Evolutionary conservation across 2,113 vertebrate species (phyloP).

Genomic region (Mungos mungo): DNA sequence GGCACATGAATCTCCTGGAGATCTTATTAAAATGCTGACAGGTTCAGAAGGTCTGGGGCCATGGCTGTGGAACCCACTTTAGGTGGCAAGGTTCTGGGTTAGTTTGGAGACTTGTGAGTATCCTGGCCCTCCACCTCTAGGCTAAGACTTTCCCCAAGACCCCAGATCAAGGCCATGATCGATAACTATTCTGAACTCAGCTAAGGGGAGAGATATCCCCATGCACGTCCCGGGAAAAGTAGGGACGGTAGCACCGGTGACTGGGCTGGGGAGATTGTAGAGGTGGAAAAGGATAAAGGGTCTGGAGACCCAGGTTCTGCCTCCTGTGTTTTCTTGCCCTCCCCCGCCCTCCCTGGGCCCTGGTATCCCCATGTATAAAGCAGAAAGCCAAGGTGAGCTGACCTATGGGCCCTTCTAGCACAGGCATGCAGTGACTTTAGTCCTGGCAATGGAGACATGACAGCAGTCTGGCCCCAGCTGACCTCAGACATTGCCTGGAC

Average conservation of each 20-base stretch:
- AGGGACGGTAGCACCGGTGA: not conserved
- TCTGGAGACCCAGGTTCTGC: not conserved
- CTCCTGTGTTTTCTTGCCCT: not conserved
- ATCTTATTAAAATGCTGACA: not conserved
- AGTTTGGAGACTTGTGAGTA: not conserved
- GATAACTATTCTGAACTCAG: not conserved
- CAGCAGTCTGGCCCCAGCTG: not conserved
- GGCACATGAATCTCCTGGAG: fast-evolving
- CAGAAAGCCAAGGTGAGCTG: not conserved
- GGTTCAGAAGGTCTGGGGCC: not conserved
- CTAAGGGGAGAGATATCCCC: no score
- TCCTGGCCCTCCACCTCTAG: not conserved
- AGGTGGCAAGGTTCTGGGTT: not conserved
- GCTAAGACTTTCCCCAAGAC: not conserved
- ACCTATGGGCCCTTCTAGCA: not conserved
- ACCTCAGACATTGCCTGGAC: not conserved
- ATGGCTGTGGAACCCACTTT: not conserved
- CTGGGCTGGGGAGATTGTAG: not conserved
- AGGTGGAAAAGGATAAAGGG: not conserved
- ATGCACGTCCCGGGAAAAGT: fast-evolving
- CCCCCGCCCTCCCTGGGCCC: not conserved
- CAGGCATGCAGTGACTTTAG: not conserved
- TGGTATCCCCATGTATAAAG: not conserved
- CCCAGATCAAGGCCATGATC: not conserved
- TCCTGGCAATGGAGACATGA: not conserved